Evolutionary conservation across 1,140 invertebrate genomes (phyloP), one percentile per base, ranked within the genome.

Genomic region (Cardiocondyla obscurior): DNA sequence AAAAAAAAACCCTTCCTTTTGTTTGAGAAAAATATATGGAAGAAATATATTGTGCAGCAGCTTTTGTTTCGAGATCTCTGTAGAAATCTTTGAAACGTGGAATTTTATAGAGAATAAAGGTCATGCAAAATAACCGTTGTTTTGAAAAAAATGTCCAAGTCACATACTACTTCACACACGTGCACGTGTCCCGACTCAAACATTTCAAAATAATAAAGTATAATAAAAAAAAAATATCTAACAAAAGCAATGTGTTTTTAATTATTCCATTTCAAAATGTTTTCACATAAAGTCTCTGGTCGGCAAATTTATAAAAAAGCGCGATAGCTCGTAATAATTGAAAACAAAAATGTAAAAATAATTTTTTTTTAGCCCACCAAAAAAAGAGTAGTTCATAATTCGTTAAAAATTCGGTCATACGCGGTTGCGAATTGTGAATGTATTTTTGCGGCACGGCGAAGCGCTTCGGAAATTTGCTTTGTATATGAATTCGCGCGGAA

Each of bases 391-490:
- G n/a, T 39, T 33, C 22, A 77, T 77, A 67, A 65, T 77, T 67
- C 44, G 36, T 46, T 30, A 64, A 39, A 65, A 77, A 67, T 25
- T 16, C 46, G 33, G 46, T 77, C 60, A 77, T 8, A 33, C 46
- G 74, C 22, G 14, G 30, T 46, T 64, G 36, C 60, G 44, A 77
- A 67, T 30, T 67, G 30, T 36, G 44, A 77, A 51, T 51, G 74
- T 53, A 77, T 77, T 77, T 77, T 67, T 67, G 46, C 46, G 16
- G 60, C 16, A 51, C 44, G 28, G 30, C 53, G 44, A 65, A 49
- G 44, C 44, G 19, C 12, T 77, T 53, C 22, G 60, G 46, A 67
- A 77, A 77, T 67, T 77, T 33, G 60, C 60, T 77, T 77, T 67
- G 60, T 49, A 65, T 16, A 77, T 65, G 44, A 67, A 77, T 67